Percentiles rank a stretch among this genome's conserved stretches.
phyloP scores from a whole-genome alignment of 2,888 invertebrate species.

The Cantharis rustica region DNA sequence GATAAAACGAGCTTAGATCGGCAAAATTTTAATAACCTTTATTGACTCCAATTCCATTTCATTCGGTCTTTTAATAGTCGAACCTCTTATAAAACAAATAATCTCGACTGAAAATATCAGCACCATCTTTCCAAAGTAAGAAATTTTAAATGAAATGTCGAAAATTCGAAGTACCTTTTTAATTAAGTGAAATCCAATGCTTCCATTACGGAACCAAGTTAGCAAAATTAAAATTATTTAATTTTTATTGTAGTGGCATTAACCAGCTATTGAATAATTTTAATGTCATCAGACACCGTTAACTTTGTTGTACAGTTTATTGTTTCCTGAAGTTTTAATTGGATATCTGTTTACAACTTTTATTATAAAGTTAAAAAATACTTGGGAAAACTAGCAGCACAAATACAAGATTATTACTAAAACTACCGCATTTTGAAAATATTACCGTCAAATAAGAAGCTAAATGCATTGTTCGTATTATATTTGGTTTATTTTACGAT shows the following conservation, averaged over 20 bases:
- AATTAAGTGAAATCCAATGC: slow-evolving; percentile 32
- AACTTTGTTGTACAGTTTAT: slow-evolving; percentile 10
- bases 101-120: slow-evolving; percentile 29
- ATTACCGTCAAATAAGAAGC: too few species aligned
- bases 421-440: too few species aligned
- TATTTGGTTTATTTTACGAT: not conserved
- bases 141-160: slow-evolving; percentile 34
- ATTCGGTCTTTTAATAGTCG: slow-evolving; percentile 27
- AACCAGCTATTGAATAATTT: slow-evolving; percentile 16
- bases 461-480: too few species aligned
- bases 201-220: slow-evolving; percentile 13
- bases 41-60: slow-evolving; percentile 41
- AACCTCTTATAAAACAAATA: slow-evolving; percentile 33
- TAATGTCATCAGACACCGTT: slow-evolving; percentile 18
- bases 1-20: slow-evolving; percentile 40
- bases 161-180: slow-evolving; percentile 32
- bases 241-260: slow-evolving; percentile 26
- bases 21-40: slow-evolving; percentile 44
- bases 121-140: slow-evolving; percentile 27
- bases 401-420: not conserved
- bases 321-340: slow-evolving; percentile 4
- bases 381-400: not conserved
- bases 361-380: not conserved
- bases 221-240: slow-evolving; percentile 30
- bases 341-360: not conserved